Conservation (phyloP, 2,113 vertebrate species). For the Chloropsis cyanopogon region DNA sequence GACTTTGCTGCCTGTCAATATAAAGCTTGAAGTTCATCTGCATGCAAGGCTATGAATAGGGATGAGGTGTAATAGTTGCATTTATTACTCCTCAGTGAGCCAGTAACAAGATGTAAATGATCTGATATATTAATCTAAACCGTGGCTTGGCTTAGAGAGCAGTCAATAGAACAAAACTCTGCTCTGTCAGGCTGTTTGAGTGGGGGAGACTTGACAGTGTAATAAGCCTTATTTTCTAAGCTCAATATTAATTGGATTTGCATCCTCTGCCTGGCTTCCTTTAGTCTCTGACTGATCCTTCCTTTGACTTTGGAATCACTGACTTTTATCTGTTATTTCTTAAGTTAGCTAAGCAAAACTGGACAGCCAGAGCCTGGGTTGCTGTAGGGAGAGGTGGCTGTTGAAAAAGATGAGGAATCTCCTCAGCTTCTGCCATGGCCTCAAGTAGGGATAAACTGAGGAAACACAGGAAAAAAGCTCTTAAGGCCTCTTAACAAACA, state of each 20-base stretch:
- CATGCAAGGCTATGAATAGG: not conserved
- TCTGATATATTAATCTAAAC: constrained; percentile 3
- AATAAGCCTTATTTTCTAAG: constrained; percentile 26
- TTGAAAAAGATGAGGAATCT: not conserved
- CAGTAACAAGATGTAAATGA: constrained; percentile 33
- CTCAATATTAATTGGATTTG: constrained; percentile 36
- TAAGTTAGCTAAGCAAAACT: not conserved
- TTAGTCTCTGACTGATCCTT: not conserved
- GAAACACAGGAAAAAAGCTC: not conserved
- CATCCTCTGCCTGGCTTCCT: constrained; percentile 1
- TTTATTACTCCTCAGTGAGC: constrained; percentile 35
- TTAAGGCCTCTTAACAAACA: not conserved
- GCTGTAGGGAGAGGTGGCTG: not conserved
- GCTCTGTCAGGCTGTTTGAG: not conserved
- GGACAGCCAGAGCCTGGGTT: not conserved
- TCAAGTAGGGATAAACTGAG: not conserved
- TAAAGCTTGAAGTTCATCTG: not conserved
- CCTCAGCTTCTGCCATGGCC: not conserved
- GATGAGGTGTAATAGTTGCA: constrained; percentile 5
- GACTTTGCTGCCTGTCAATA: not conserved
- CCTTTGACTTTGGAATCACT: not conserved
- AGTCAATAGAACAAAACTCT: not conserved
- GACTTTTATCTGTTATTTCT: not conserved
- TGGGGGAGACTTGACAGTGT: not conserved
- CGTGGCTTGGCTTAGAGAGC: not conserved